These are phyloP conservation scores for Ictinia mississippiensis DNA, from an alignment of 2,797 vertebrate species.

Conservation along the genomic window DNA sequence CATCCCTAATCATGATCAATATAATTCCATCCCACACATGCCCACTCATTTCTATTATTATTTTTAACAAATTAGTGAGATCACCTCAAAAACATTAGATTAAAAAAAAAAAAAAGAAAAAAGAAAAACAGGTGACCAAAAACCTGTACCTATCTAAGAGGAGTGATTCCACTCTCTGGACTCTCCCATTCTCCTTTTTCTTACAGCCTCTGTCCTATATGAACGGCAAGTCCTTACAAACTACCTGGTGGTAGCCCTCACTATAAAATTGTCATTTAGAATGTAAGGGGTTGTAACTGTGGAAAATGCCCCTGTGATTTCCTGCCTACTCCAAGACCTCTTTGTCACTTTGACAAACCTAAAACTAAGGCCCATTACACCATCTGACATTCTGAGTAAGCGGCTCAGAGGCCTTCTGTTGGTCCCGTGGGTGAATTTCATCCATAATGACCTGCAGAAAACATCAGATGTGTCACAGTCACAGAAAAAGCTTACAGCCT, in stretches of 20 bases:
- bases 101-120: neutral
- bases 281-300: neutral
- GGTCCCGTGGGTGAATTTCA: slow-evolving; percentile 15
- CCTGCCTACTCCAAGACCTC: slow-evolving; percentile 30
- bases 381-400: slow-evolving; percentile 4
- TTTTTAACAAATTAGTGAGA: slow-evolving; percentile 38
- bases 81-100: slow-evolving; percentile 23
- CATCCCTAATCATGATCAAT: slow-evolving; percentile 20
- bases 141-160: neutral
- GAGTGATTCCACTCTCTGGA: neutral
- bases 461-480: slow-evolving; percentile 37
- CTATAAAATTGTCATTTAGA: neutral
- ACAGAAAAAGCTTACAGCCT: slow-evolving; percentile 19
- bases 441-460: slow-evolving; percentile 51
- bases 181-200: neutral
- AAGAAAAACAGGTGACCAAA: slow-evolving; percentile 19
- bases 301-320: slow-evolving; percentile 1
- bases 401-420: slow-evolving; percentile 27
- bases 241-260: neutral
- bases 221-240: neutral
- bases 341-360: slow-evolving; percentile 22
- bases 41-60: slow-evolving; percentile 49
- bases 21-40: slow-evolving; percentile 27
- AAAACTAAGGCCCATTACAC: neutral
- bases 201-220: neutral